Evolutionary conservation across 2,888 invertebrate species (phyloP).

Genomic region (Andrena minutula): DNA sequence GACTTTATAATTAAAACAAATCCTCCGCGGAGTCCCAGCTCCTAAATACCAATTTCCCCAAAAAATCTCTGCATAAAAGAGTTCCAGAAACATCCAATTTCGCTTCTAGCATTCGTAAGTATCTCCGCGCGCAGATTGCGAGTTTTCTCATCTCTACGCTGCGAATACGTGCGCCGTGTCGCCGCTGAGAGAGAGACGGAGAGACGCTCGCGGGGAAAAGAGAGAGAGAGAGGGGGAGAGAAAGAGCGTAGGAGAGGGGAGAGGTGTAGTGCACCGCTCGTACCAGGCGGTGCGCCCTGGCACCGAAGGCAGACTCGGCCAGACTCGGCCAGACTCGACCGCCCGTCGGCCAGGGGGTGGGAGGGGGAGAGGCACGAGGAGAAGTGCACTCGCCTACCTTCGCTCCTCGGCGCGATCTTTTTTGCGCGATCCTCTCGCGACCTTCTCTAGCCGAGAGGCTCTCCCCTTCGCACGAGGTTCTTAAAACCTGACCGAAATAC

Average conservation of each 20-base stretch:
- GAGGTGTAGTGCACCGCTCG: conserved; percentile 77
- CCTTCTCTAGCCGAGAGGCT: conserved; percentile 48
- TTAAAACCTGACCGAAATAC: no score
- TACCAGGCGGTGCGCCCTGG: conserved; percentile 83
- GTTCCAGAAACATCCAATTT: no score
- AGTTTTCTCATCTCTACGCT: conserved; percentile 51
- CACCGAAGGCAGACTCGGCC: conserved; percentile 72
- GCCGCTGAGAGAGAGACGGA: conserved; percentile 21
- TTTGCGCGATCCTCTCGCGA: conserved; percentile 54
- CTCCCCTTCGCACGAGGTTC: no score
- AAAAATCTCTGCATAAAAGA: no score
- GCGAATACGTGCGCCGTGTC: conserved; percentile 32
- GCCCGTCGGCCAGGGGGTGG: conserved; percentile 47
- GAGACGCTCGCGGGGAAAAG: conserved; percentile 23
- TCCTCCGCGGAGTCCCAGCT: no score
- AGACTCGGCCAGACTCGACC: conserved; percentile 51
- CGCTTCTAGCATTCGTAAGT: background rate
- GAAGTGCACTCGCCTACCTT: conserved; percentile 60
- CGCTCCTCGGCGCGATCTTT: conserved; percentile 44
- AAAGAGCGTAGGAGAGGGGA: conserved; percentile 29
- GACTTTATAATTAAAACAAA: no score
- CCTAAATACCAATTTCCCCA: no score
- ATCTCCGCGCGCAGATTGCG: conserved; percentile 7
- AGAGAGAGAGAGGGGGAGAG: conserved; percentile 42
- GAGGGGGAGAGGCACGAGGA: conserved; percentile 52